Evolutionary conservation across 2,888 invertebrate species (phyloP).

Genomic region (Hypercompe scribonia): DNA sequence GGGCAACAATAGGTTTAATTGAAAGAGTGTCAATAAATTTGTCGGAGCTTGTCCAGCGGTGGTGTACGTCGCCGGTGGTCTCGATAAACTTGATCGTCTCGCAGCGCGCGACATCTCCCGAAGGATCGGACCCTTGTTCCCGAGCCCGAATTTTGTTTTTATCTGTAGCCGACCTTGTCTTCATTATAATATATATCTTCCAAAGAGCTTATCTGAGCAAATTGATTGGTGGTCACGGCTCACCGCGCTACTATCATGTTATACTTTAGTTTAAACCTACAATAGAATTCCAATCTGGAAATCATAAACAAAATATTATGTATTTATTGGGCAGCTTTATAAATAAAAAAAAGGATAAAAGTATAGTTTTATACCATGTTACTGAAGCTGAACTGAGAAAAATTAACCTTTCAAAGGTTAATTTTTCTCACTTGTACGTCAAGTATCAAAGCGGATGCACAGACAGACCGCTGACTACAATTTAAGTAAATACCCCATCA

Average conservation of each 20-base stretch:
- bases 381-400: too few species aligned
- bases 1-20: slow-evolving; percentile 85
- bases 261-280: slow-evolving; percentile 43
- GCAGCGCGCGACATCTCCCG: slow-evolving; percentile 69
- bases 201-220: slow-evolving; percentile 66
- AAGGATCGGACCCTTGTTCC: slow-evolving; percentile 75
- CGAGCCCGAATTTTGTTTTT: slow-evolving; percentile 76
- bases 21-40: slow-evolving; percentile 87
- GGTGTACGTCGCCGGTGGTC: slow-evolving; percentile 81
- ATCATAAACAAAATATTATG: slow-evolving; percentile 47
- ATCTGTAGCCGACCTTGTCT: slow-evolving; percentile 78
- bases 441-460: slow-evolving; percentile 54
- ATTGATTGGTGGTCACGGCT: slow-evolving; percentile 63
- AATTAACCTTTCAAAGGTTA: slow-evolving; percentile 30
- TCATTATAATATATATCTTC: slow-evolving; percentile 80
- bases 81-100: slow-evolving; percentile 72
- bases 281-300: slow-evolving; percentile 45
- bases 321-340: slow-evolving; percentile 20
- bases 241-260: slow-evolving; percentile 67
- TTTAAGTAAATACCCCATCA: slow-evolving; percentile 53
- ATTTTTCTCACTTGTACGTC: slow-evolving; percentile 51
- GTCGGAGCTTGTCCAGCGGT: slow-evolving; percentile 69
- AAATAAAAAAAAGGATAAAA: slow-evolving; percentile 26
- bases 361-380: slow-evolving; percentile 30
- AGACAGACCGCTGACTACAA: slow-evolving; percentile 57